Evolutionary conservation across 2,888 invertebrate species (phyloP).

Genomic region (Cabera pusaria): DNA sequence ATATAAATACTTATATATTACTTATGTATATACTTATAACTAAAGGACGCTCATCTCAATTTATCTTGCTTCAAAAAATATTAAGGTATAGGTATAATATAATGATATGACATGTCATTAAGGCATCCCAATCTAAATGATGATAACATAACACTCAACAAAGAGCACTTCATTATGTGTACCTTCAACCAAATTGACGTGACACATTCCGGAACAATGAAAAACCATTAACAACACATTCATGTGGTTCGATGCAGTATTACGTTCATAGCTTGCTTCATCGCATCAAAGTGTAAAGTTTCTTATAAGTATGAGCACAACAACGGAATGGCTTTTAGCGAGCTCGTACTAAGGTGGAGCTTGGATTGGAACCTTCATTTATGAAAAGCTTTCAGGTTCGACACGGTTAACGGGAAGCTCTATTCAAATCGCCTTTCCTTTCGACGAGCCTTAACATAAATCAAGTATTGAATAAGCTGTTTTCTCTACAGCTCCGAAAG

Average conservation of each 20-base stretch:
- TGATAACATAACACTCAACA: too few species aligned
- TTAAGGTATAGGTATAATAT: too few species aligned
- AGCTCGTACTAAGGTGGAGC: slow-evolving; percentile 61
- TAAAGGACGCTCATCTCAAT: too few species aligned
- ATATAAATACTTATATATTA: too few species aligned
- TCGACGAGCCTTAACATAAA: slow-evolving; percentile 67
- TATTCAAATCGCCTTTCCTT: slow-evolving; percentile 74
- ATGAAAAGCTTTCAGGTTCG: slow-evolving; percentile 78
- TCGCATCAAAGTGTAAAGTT: slow-evolving; percentile 58
- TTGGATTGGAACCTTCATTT: slow-evolving; percentile 61
- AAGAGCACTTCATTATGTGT: too few species aligned
- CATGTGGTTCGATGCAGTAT: slow-evolving; percentile 37
- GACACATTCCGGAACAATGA: too few species aligned
- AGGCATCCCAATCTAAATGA: too few species aligned
- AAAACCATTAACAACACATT: slow-evolving; percentile 31
- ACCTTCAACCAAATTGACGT: too few species aligned
- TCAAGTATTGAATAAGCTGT: slow-evolving; percentile 69
- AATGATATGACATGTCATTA: too few species aligned
- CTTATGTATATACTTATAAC: too few species aligned
- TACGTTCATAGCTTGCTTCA: slow-evolving; percentile 39
- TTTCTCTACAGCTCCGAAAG: slow-evolving; percentile 44
- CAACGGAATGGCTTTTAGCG: slow-evolving; percentile 62
- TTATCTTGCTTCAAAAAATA: too few species aligned
- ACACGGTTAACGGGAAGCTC: slow-evolving; percentile 63
- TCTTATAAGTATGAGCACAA: slow-evolving; percentile 42